These are phyloP conservation scores for Pemphredon lugubris DNA, from an alignment of 2,888 invertebrate species.

Conservation along the genomic window DNA sequence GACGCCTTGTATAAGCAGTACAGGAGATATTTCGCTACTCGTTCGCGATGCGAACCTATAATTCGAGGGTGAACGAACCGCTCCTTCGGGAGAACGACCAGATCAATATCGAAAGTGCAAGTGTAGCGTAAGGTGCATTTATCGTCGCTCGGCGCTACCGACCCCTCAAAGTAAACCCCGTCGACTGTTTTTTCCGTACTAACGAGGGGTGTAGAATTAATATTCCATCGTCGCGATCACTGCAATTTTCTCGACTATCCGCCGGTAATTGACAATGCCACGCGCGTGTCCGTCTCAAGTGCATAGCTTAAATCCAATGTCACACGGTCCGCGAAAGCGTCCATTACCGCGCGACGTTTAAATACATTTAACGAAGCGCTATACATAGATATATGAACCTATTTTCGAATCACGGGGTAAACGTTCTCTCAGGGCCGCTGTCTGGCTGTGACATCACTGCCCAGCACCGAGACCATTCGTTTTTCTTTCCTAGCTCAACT, in stretches of 20 bases:
- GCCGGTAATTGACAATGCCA: not conserved
- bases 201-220: constrained; percentile 32
- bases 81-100: constrained; percentile 38
- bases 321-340: constrained; percentile 40
- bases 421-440: constrained; percentile 64
- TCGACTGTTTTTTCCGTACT: constrained; percentile 3
- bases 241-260: not conserved
- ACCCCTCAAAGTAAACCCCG: constrained; percentile 12
- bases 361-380: constrained; percentile 63
- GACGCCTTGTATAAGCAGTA: not conserved
- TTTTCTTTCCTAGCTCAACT: constrained; percentile 32
- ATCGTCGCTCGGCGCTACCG: constrained; percentile 4
- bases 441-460: constrained; percentile 64
- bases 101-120: constrained; percentile 59
- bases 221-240: not conserved
- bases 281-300: constrained; percentile 5
- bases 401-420: constrained; percentile 70
- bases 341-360: constrained; percentile 46
- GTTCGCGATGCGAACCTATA: constrained; percentile 1
- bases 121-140: constrained; percentile 41
- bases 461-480: constrained; percentile 50
- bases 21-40: not conserved
- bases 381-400: constrained; percentile 64
- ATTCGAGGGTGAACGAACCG: constrained; percentile 56
- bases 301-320: constrained; percentile 29